Percentiles rank a stretch among this genome's conserved stretches.
Conservation (phyloP, 2,113 vertebrate genomes). For the Chinchilla lanigera region DNA sequence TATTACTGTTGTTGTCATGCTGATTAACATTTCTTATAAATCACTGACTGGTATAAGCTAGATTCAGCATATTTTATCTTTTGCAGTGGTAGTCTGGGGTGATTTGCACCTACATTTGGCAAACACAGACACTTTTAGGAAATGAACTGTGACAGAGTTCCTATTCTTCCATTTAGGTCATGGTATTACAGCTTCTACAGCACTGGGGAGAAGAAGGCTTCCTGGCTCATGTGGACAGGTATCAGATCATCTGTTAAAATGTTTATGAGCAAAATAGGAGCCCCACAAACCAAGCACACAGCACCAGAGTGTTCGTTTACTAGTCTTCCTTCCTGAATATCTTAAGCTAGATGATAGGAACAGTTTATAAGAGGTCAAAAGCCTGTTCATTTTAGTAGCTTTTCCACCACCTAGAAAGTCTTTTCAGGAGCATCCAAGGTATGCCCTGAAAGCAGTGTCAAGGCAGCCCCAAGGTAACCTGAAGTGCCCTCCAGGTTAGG, state of each 20-base stretch:
- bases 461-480: background rate
- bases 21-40: background rate
- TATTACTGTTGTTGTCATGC: background rate
- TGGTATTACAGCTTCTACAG: conserved; percentile 92
- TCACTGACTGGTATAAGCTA: background rate
- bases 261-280: background rate
- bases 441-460: background rate
- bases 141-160: background rate
- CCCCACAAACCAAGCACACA: background rate
- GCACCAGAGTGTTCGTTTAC: background rate
- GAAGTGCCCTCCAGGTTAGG: background rate
- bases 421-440: background rate
- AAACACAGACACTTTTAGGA: background rate
- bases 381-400: background rate
- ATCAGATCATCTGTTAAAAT: conserved; percentile 2
- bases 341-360: background rate
- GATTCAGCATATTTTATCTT: background rate
- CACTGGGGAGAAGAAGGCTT: conserved; percentile 95
- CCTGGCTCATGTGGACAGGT: conserved; percentile 92
- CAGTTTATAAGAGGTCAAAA: background rate
- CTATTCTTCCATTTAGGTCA: conserved; percentile 87
- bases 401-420: background rate
- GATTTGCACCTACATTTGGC: background rate
- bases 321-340: background rate
- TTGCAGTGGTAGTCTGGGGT: background rate